Evolutionary conservation across 2,888 invertebrate species (phyloP).

Genomic region (Lycia hirtaria): DNA sequence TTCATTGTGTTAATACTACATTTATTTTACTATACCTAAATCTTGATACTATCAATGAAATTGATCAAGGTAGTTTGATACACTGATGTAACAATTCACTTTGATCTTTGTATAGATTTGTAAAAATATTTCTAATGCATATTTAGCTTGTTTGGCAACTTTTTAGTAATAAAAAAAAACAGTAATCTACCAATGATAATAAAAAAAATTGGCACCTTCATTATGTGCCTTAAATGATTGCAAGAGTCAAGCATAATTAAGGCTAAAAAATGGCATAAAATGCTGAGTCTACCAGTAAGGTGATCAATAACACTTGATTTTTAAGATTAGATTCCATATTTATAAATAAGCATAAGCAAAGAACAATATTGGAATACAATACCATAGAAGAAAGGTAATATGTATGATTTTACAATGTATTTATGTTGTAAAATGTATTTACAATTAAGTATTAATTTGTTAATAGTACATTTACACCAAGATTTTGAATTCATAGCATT

Average conservation of each 20-base stretch:
- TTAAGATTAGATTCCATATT: background rate
- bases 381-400: background rate
- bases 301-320: slow-evolving; percentile 5
- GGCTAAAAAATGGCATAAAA: slow-evolving; percentile 4
- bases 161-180: background rate
- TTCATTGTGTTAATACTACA: slow-evolving; percentile 26
- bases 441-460: slow-evolving; percentile 43
- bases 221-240: slow-evolving; percentile 15
- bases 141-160: slow-evolving; percentile 30
- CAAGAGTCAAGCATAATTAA: background rate
- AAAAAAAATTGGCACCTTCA: slow-evolving; percentile 29
- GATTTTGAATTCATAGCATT: slow-evolving; percentile 31
- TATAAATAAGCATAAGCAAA: background rate
- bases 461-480: slow-evolving; percentile 56
- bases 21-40: slow-evolving; percentile 32
- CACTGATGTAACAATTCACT: background rate
- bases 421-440: slow-evolving; percentile 67
- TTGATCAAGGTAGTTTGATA: slow-evolving; percentile 3
- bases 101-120: background rate
- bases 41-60: slow-evolving; percentile 13
- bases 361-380: slow-evolving; percentile 1
- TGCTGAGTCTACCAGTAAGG: background rate
- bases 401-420: too few species aligned
- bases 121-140: background rate
- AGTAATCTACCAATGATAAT: slow-evolving; percentile 27